Evolutionary conservation across 2,113 vertebrate species (phyloP).

Genomic region (Solea solea): DNA sequence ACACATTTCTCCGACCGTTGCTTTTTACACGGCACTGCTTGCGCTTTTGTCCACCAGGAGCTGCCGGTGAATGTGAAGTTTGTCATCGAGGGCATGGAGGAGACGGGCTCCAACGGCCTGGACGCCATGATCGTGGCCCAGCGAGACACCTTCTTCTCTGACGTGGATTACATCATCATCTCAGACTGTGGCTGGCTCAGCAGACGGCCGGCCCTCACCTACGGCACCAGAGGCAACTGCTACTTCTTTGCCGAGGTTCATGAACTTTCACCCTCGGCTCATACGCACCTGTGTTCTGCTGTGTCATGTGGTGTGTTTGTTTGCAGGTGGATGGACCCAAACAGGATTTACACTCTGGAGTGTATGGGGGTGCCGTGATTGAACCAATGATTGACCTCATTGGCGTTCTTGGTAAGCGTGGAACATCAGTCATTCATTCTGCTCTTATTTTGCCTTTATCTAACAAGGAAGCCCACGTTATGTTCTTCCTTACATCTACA

Average conservation of each 20-base stretch:
- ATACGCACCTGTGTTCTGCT: neutral
- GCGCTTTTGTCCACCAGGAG: conserved; percentile 65
- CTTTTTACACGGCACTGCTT: neutral
- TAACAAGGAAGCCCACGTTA: neutral
- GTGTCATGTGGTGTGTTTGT: neutral
- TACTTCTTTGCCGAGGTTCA: conserved; percentile 85
- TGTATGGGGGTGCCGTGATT: conserved; percentile 81
- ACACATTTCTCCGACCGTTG: neutral
- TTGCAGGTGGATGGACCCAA: conserved; percentile 80
- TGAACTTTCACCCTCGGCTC: neutral
- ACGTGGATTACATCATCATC: conserved; percentile 84
- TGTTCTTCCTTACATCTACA: too few relatives aligned
- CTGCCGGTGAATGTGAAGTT: conserved; percentile 87
- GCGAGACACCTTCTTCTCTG: conserved; percentile 83
- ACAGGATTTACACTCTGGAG: conserved; percentile 84
- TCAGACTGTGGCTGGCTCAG: conserved; percentile 86
- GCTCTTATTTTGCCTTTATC: neutral
- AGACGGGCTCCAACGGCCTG: conserved; percentile 84
- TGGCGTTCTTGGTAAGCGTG: conserved; percentile 79
- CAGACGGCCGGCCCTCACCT: conserved; percentile 81
- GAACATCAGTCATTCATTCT: neutral
- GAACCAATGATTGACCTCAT: conserved; percentile 85
- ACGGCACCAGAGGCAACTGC: conserved; percentile 86
- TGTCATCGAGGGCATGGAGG: conserved; percentile 87
- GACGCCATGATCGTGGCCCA: conserved; percentile 78